These are phyloP conservation scores for Magallana nippona DNA, from an alignment of 2,888 invertebrate genomes.

Conservation along the genomic window DNA sequence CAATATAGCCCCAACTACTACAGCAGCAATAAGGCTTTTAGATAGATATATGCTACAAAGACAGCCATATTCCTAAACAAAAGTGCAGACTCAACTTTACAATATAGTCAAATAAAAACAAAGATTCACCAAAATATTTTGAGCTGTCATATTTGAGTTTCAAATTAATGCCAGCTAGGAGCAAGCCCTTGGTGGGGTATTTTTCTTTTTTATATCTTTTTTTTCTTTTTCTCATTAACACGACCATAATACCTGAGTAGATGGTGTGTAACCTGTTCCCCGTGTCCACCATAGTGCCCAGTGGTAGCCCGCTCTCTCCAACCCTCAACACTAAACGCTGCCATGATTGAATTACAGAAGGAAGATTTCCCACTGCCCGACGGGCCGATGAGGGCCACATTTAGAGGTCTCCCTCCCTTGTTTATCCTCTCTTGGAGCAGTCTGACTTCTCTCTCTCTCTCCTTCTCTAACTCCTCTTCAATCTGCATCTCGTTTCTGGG, in stretches of 20 bases:
- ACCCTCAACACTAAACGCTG: not conserved
- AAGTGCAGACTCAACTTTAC: too few species aligned
- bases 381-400: not conserved
- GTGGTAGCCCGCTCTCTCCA: constrained; percentile 20
- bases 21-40: too few species aligned
- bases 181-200: too few species aligned
- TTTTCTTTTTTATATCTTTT: not conserved
- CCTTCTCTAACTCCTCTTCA: not conserved
- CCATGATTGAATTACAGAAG: constrained; percentile 17
- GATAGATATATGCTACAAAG: too few species aligned
- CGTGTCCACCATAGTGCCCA: not conserved
- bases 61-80: too few species aligned
- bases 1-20: too few species aligned
- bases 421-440: not conserved
- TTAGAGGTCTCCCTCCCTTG: constrained; percentile 3
- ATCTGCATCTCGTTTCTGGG: not conserved
- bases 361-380: constrained; percentile 15
- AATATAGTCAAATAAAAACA: too few species aligned
- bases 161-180: too few species aligned
- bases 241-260: constrained; percentile 10
- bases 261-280: constrained; percentile 27
- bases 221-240: not conserved
- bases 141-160: too few species aligned
- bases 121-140: too few species aligned
- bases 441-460: constrained; percentile 9